phyloP scores from a whole-genome alignment of 2,113 vertebrate genomes.

The Tachycineta bicolor region DNA sequence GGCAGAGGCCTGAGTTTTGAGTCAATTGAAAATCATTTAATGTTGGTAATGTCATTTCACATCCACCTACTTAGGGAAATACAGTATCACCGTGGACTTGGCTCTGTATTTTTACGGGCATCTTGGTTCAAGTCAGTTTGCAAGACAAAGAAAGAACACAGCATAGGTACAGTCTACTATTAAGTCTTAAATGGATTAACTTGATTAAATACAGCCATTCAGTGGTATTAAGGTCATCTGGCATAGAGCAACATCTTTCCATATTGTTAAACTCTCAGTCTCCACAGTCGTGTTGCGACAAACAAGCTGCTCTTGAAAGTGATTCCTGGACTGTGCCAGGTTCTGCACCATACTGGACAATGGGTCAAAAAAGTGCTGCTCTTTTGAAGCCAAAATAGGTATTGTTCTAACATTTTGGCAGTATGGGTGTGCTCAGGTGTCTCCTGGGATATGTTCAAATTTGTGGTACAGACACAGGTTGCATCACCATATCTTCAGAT shows the following conservation, averaged over 20 bases:
- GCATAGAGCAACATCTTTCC: background rate
- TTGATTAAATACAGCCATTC: background rate
- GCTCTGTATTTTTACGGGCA: background rate
- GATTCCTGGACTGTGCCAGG: background rate
- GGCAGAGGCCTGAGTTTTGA: background rate
- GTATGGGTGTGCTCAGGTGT: fast-evolving
- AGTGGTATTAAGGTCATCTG: background rate
- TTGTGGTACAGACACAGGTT: background rate
- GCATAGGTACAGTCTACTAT: background rate
- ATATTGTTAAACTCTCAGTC: background rate
- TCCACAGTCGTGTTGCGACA: background rate
- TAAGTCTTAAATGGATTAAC: background rate
- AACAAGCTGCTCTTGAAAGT: background rate
- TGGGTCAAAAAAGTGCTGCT: background rate
- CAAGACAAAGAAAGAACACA: background rate
- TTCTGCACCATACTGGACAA: background rate
- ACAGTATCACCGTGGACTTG: background rate
- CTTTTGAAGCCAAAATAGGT: background rate
- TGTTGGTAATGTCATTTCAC: background rate
- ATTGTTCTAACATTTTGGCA: background rate
- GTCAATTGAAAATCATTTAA: background rate
- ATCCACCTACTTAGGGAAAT: fast-evolving
- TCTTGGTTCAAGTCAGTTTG: background rate
- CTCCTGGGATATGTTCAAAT: background rate
- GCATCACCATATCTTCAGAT: background rate